Base-by-base conservation (phyloP, 2,888 invertebrate species). In the Gryllus longicercus region DNA sequence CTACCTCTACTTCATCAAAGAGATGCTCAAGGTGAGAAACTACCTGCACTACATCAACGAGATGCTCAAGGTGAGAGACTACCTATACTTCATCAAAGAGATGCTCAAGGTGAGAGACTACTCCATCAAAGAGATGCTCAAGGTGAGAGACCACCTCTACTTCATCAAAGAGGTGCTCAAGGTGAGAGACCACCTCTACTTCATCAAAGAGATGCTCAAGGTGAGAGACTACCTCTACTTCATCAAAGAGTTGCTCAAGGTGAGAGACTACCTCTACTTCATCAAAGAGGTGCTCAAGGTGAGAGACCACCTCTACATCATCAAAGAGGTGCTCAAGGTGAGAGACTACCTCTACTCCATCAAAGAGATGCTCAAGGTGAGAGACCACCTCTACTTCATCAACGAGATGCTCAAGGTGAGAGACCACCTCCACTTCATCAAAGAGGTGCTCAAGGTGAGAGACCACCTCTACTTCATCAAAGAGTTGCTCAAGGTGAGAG, bases 21-120 rank as follows among this genome's bases (percentile, higher is more conserved):
- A 79, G 74, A 51, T 75, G 0, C 86, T 87, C 25, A 87, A 92
- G 1, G 90, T 90, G 63, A 93, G 93, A 0, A 90, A 88, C 82
- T 89, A 76, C 76, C 21, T 25, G 4, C 23, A 25, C 23, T 23
- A 4, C 76, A 23, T 79, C 25, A 63, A 63, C 16, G n/a, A 14
- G 50, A 74, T 25, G n/a, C 79, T 18, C 75, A 76, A 51, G 74
- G n/a, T 75, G 74, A n/a, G 50, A 8, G 16, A 76, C 16, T 1
- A 50, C 23, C 16, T 23, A 10, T 10, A 11, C 1, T 50, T 80
- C 11, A 23, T 79, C 11, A 76, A 21, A 76, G 21, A 79, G 74
- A 51, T 75, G 0, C n/a, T n/a, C n/a, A n/a, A n/a, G n/a, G n/a
- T n/a, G n/a, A n/a, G n/a, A n/a, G n/a, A n/a, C n/a, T n/a, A n/a